Base-by-base conservation (phyloP, 2,797 vertebrate genomes). In the Falco novaeseelandiae region DNA sequence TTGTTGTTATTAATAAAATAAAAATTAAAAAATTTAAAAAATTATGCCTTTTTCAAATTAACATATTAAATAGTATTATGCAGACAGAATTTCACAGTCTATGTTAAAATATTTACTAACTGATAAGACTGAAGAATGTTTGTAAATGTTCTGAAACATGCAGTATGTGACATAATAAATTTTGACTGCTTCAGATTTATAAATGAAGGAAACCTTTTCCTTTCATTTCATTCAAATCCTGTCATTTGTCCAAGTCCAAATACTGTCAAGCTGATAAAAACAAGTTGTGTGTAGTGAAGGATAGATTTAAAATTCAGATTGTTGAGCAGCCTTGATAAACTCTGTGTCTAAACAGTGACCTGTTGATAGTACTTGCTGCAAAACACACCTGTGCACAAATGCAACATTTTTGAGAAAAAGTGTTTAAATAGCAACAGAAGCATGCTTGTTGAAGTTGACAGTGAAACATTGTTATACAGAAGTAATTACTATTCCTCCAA, bases 221-320 rank as follows among this genome's bases (percentile, higher is more conserved):
- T 38, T 38, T 38, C 36, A 38, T 38, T 38, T 38, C 36, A 38
- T 38, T 38, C 36, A 93, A 90, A 94, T 96, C 80, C 51, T 95
- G 82, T 93, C 85, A 61, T 95, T 93, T 92, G 71, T 59, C 76
- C 70, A 90, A 93, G 95, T 88, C 95, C 89, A 98, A 80, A 95
- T 97, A 94, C 95, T 86, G 90, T 93, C 93, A 86, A 63, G 78
- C 51, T 97, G 96, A 97, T 96, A 82, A 91, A 91, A 98, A 57
- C 97, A 97, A 96, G 93, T 91, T 84, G 34, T 90, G 72, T 95
- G 14, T 42, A 54, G 27, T 90, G 80, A 67, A 83, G 55, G 29
- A 42, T 17, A 30, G 25, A 58, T 86, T 54, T 73, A 26, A 78
- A 66, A 72, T 74, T 63, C 34, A 62, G 32, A 14, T 78, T 18